Evolutionary conservation across 2,797 vertebrate species (phyloP).

Genomic region (Falco naumanni): DNA sequence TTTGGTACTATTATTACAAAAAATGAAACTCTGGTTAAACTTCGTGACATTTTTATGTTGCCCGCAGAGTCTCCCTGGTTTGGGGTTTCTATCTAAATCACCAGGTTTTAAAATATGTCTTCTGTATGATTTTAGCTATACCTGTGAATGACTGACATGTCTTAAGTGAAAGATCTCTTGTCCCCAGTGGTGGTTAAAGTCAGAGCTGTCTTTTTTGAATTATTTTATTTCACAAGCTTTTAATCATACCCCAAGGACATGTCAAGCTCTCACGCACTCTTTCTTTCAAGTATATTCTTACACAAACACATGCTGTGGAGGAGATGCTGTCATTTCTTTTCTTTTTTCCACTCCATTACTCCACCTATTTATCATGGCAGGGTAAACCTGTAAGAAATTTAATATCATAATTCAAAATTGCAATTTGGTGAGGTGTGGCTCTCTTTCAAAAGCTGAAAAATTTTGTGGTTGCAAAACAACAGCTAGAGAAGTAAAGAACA

Average conservation of each 20-base stretch:
- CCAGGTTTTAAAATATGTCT: background rate
- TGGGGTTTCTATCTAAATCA: background rate
- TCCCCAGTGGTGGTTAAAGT: slow-evolving; percentile 17
- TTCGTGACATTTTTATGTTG: background rate
- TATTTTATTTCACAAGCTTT: slow-evolving; percentile 37
- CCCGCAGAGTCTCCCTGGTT: background rate
- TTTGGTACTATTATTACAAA: background rate
- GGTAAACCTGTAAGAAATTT: background rate
- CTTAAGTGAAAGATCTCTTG: slow-evolving; percentile 9
- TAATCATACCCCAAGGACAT: slow-evolving; percentile 9
- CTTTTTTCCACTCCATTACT: background rate
- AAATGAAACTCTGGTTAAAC: background rate
- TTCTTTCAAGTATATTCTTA: background rate
- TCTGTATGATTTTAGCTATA: background rate
- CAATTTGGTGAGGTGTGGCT: background rate
- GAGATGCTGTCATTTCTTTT: background rate
- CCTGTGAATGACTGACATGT: background rate
- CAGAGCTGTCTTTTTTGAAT: slow-evolving; percentile 25
- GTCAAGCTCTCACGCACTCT: background rate
- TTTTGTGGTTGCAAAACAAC: background rate
- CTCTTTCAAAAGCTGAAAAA: background rate
- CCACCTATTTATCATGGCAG: background rate
- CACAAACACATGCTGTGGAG: background rate
- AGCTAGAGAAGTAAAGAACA: background rate
- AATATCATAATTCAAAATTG: background rate